Conservation (phyloP, 2,888 invertebrate genomes). For the Shargacucullia verbasci region DNA sequence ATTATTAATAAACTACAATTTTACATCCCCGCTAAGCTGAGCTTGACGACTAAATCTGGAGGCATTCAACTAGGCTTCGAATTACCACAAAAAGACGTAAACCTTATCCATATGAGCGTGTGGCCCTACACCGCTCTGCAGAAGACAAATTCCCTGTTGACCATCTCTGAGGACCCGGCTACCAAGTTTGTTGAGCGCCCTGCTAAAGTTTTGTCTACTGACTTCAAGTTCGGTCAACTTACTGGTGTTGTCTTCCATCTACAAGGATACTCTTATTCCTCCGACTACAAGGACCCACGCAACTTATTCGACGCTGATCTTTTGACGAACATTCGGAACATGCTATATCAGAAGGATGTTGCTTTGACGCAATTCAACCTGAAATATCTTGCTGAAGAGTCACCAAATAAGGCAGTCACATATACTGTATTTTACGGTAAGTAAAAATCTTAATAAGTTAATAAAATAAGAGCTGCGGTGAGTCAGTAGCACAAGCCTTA, state of each 20-base stretch:
- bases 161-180: slow-evolving; percentile 81
- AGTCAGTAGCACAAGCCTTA: no score
- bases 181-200: slow-evolving; percentile 79
- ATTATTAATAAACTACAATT: slow-evolving; percentile 89
- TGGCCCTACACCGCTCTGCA: slow-evolving; percentile 90
- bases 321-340: slow-evolving; percentile 62
- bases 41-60: slow-evolving; percentile 79
- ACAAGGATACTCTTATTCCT: slow-evolving; percentile 85
- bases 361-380: slow-evolving; percentile 85
- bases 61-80: slow-evolving; percentile 82
- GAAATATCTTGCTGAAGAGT: slow-evolving; percentile 79
- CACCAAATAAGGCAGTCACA: slow-evolving; percentile 77
- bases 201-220: slow-evolving; percentile 65
- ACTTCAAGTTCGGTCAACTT: slow-evolving; percentile 79
- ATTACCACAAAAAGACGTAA: slow-evolving; percentile 82
- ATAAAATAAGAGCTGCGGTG: no score
- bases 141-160: slow-evolving; percentile 86
- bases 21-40: slow-evolving; percentile 87
- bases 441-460: slow-evolving; percentile 20
- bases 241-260: slow-evolving; percentile 87
- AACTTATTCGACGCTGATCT: slow-evolving; percentile 60
- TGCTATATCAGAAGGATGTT: slow-evolving; percentile 75
- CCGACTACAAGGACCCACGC: slow-evolving; percentile 75
- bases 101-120: slow-evolving; percentile 89
- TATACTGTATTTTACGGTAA: slow-evolving; percentile 77